phyloP scores from a whole-genome alignment of 2,797 vertebrate species.

The Tinamus major region DNA sequence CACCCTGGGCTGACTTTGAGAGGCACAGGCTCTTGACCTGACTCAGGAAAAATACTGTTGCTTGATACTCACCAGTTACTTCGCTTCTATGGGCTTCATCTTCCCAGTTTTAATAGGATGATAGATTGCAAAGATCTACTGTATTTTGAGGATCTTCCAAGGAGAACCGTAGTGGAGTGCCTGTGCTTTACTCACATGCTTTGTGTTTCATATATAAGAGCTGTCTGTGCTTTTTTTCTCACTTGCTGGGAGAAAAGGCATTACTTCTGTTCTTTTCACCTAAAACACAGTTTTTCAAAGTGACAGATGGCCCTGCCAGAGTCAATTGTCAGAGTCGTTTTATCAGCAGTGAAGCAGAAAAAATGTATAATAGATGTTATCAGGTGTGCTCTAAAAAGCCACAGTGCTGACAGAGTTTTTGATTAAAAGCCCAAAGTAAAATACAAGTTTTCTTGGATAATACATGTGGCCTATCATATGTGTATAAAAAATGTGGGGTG shows the following conservation, averaged over 20 bases:
- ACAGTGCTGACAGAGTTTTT: neutral
- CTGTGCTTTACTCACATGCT: neutral
- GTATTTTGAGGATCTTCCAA: neutral
- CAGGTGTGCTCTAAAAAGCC: conserved; percentile 23
- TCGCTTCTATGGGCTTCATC: neutral
- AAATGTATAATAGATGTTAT: conserved; percentile 43
- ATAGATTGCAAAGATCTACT: neutral
- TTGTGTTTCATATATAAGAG: neutral
- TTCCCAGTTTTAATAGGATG: neutral
- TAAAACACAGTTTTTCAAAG: conserved; percentile 34
- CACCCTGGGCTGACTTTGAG: neutral
- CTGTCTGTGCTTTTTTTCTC: neutral
- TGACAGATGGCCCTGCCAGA: conserved; percentile 1
- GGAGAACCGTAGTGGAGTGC: neutral
- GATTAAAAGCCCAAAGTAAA: conserved; percentile 15
- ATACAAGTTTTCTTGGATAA: neutral
- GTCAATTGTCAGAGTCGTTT: conserved; percentile 14
- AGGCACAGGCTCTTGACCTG: neutral
- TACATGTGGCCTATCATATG: neutral
- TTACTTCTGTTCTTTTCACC: neutral
- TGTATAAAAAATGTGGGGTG: neutral
- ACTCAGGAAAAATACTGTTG: neutral
- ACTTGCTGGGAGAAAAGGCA: neutral
- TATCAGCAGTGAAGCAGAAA: conserved; percentile 11
- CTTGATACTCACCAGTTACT: neutral